Evolutionary conservation across 2,797 vertebrate genomes (phyloP).

Genomic region (Gymnodraco acuticeps): DNA sequence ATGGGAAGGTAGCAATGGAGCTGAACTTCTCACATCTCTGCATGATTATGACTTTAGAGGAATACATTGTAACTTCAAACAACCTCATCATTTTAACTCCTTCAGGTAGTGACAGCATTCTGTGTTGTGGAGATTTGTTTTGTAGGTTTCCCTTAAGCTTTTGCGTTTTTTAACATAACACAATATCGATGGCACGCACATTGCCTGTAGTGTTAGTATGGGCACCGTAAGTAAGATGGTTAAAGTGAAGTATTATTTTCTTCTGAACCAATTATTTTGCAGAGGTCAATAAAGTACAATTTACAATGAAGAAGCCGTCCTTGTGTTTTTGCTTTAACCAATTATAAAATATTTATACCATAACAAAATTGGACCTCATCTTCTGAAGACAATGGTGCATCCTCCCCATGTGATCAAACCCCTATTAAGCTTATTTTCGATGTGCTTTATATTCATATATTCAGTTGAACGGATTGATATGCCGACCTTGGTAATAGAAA

Average conservation of each 20-base stretch:
- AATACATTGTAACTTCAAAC: slow-evolving; percentile 87
- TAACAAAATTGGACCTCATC: neutral
- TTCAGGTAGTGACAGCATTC: slow-evolving; percentile 18
- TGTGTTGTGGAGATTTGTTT: neutral
- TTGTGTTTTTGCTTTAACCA: neutral
- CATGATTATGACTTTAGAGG: slow-evolving; percentile 91
- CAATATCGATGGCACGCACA: neutral
- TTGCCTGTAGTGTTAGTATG: neutral
- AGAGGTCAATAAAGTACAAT: neutral
- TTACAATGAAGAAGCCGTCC: neutral
- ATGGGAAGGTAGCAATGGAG: slow-evolving; percentile 95
- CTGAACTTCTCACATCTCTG: slow-evolving; percentile 94
- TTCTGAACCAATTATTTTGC: neutral
- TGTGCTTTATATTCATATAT: slow-evolving; percentile 12
- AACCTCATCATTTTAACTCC: slow-evolving; percentile 62
- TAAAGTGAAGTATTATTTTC: neutral
- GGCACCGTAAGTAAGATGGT: neutral
- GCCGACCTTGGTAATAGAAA: slow-evolving; percentile 37
- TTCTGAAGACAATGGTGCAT: neutral
- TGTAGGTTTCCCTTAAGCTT: neutral
- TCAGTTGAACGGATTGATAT: slow-evolving; percentile 40
- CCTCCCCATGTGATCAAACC: neutral
- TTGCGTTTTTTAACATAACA: slow-evolving; percentile 4
- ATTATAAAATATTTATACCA: neutral
- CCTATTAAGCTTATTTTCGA: neutral